Evolutionary conservation across 2,797 vertebrate genomes (phyloP).

Genomic region (Phalanger gymnotis): DNA sequence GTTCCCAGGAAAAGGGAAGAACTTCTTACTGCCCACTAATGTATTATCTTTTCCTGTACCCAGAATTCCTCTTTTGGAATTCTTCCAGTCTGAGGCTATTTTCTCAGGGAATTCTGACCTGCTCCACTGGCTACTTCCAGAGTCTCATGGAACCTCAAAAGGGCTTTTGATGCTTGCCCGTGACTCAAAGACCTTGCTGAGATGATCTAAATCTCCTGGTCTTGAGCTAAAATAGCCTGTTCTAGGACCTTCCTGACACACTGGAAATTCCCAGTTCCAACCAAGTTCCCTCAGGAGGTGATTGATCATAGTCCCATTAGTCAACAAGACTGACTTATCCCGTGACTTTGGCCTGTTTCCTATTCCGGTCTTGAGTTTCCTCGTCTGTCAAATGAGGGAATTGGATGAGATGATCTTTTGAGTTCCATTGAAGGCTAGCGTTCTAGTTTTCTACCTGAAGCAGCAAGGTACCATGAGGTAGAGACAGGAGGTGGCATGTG

Average conservation of each 20-base stretch:
- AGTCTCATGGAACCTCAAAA: background rate
- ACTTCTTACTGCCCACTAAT: background rate
- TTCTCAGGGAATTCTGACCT: background rate
- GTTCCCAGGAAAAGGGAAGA: background rate
- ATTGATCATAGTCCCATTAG: background rate
- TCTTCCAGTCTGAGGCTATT: background rate
- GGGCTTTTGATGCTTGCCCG: background rate
- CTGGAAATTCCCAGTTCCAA: background rate
- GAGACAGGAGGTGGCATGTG: background rate
- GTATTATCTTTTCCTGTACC: background rate
- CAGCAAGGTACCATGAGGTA: background rate
- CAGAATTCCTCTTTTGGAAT: background rate
- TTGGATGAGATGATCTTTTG: background rate
- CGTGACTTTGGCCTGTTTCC: background rate
- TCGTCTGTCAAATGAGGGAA: background rate
- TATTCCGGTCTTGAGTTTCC: background rate
- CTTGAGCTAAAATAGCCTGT: background rate
- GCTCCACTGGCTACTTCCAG: background rate
- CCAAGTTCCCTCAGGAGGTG: background rate
- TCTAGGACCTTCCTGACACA: background rate
- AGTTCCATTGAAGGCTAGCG: background rate
- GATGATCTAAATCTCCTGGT: background rate
- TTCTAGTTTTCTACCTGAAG: background rate
- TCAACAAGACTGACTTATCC: background rate
- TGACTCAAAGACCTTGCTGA: background rate